Evolutionary conservation across 2,888 invertebrate species (phyloP).

Genomic region (Drosophila atroscutellata): DNA sequence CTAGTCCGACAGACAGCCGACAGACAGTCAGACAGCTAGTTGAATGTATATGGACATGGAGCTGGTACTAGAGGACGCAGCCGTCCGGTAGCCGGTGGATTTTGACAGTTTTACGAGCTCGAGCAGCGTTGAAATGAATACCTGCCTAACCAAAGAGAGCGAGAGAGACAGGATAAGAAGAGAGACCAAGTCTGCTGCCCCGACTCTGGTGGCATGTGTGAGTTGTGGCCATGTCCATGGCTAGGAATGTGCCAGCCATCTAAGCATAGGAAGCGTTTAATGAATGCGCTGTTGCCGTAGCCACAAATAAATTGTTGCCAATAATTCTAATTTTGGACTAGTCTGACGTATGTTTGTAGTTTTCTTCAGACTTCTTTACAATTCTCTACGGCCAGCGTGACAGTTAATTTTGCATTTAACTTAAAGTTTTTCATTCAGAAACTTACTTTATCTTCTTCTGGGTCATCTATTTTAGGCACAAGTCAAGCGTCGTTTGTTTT

Average conservation of each 20-base stretch:
- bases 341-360: slow-evolving; percentile 16
- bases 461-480: slow-evolving; percentile 1
- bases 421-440: neutral
- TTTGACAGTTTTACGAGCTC: slow-evolving; percentile 82
- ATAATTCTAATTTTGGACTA: slow-evolving; percentile 46
- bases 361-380: neutral
- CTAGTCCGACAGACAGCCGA: slow-evolving; percentile 25
- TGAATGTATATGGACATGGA: slow-evolving; percentile 38
- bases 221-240: slow-evolving; percentile 75
- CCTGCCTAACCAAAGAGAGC: slow-evolving; percentile 45
- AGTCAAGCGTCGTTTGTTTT: slow-evolving; percentile 4
- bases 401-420: slow-evolving; percentile 6
- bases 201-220: slow-evolving; percentile 44
- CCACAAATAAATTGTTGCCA: slow-evolving; percentile 60
- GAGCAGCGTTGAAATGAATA: slow-evolving; percentile 76
- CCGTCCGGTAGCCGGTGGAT: slow-evolving; percentile 77
- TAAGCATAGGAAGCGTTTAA: slow-evolving; percentile 76
- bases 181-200: neutral
- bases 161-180: neutral
- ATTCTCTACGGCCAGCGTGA: neutral
- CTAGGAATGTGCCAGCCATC: slow-evolving; percentile 72
- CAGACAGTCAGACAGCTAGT: slow-evolving; percentile 20
- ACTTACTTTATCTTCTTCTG: slow-evolving; percentile 3
- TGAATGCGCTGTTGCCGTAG: slow-evolving; percentile 62
- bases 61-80: slow-evolving; percentile 13